Percentiles rank a stretch among this genome's conserved stretches.
These are phyloP conservation scores for Tonatia bakeri DNA, from an alignment of 2,113 vertebrate species.

Conservation along the genomic window DNA sequence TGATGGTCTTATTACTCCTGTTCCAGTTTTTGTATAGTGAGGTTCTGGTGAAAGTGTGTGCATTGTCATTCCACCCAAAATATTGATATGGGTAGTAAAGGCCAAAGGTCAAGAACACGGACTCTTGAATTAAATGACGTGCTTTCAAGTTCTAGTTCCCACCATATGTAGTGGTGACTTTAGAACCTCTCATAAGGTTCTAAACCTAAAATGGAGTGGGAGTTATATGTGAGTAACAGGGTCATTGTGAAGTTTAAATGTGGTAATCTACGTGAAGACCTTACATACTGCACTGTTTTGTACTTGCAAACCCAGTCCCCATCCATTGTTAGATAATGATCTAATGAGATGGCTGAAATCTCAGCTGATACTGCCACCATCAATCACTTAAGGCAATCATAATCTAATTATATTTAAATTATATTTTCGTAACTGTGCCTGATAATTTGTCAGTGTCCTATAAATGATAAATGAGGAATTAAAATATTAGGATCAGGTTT, in stretches of 20 bases:
- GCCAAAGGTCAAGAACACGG: neutral
- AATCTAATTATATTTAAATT: neutral
- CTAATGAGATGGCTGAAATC: neutral
- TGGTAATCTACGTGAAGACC: neutral
- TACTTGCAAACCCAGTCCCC: neutral
- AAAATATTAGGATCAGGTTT: neutral
- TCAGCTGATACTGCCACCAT: neutral
- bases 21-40: neutral
- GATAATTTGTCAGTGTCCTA: neutral
- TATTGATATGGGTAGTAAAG: neutral
- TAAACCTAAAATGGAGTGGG: neutral
- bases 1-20: neutral
- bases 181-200: neutral
- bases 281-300: neutral
- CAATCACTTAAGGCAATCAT: neutral
- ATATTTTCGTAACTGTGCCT: neutral
- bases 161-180: neutral
- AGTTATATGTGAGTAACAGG: neutral
- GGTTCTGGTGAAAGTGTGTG: neutral
- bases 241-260: neutral
- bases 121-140: too few species aligned
- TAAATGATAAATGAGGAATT: neutral
- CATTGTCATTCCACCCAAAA: neutral
- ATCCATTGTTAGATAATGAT: neutral
- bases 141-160: neutral